phyloP scores from a whole-genome alignment of 2,113 vertebrate species.

The Atrichornis clamosus region DNA sequence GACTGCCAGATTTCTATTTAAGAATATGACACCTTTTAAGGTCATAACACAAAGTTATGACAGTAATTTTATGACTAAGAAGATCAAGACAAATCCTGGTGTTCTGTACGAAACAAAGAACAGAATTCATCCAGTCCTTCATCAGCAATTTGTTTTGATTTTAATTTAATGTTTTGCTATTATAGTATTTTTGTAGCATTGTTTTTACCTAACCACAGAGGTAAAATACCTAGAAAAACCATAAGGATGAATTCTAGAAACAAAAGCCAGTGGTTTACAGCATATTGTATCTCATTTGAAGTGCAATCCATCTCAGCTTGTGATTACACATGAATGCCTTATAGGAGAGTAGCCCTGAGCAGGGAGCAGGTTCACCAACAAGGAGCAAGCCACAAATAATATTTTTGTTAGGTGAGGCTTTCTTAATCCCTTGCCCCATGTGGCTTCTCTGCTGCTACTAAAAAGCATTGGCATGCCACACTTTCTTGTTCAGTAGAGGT shows the following conservation, averaged over 20 bases:
- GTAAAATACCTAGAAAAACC: neutral
- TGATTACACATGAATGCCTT: neutral
- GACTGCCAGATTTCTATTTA: neutral
- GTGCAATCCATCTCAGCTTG: neutral
- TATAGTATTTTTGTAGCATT: neutral
- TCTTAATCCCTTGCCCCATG: neutral
- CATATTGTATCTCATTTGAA: neutral
- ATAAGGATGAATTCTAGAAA: neutral
- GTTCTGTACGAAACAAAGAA: neutral
- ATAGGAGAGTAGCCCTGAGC: accelerated
- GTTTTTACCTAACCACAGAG: neutral
- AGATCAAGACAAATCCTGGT: neutral
- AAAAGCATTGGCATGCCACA: neutral
- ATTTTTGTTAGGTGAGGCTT: neutral
- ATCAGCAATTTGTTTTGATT: neutral
- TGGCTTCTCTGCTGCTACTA: neutral
- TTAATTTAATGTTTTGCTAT: neutral
- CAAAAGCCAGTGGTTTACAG: neutral
- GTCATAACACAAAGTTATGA: neutral
- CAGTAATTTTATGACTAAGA: neutral
- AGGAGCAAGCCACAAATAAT: neutral
- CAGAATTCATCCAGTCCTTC: neutral
- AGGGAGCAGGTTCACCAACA: neutral
- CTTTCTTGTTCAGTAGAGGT: neutral
- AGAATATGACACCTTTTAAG: neutral